Conservation (phyloP, 2,113 vertebrate species). For the Hylia prasina region DNA sequence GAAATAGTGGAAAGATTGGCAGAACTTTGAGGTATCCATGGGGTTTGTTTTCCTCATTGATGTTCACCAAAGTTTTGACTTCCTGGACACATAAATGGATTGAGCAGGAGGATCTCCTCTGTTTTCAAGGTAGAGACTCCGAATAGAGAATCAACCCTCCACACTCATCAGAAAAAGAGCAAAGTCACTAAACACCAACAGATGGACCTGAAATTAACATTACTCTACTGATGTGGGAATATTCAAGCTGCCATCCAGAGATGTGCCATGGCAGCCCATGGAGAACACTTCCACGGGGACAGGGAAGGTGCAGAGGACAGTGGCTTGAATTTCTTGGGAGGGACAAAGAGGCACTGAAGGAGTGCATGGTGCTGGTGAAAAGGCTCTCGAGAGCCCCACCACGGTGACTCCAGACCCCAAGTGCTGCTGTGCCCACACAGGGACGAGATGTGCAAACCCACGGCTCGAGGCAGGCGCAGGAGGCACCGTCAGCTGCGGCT, state of each 20-base stretch:
- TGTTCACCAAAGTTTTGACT: neutral
- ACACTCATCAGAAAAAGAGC: neutral
- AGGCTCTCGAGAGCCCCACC: neutral
- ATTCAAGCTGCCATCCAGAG: neutral
- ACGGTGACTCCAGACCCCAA: neutral
- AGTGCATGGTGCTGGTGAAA: neutral
- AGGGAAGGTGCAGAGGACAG: neutral
- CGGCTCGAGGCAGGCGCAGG: fast-evolving
- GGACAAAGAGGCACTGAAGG: neutral
- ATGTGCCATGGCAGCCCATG: fast-evolving
- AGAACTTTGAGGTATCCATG: neutral
- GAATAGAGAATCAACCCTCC: neutral
- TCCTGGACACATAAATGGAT: neutral
- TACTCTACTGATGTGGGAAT: too few relatives aligned
- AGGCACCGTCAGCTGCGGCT: neutral
- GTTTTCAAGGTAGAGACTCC: neutral
- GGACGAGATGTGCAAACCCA: neutral
- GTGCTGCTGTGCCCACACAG: fast-evolving
- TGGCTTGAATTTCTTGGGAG: neutral
- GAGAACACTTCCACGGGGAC: neutral
- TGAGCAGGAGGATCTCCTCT: neutral
- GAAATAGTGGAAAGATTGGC: neutral
- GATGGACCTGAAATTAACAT: neutral
- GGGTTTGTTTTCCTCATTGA: neutral
- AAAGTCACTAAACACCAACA: neutral